Evolutionary conservation across 2,113 vertebrate genomes (phyloP).

Genomic region (Sporophila hypoxantha): DNA sequence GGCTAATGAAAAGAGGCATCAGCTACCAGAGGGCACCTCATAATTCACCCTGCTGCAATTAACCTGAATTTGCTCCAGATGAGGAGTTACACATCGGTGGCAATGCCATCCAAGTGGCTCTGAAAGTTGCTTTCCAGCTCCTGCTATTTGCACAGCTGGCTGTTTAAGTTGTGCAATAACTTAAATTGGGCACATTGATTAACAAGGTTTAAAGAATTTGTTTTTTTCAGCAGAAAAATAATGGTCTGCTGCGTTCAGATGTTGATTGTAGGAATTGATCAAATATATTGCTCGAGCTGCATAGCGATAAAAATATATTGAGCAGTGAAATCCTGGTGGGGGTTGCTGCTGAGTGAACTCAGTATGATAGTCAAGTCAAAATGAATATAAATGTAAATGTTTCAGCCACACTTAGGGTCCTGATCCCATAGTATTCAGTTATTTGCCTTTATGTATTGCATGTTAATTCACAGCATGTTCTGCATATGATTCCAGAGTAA

Average conservation of each 20-base stretch:
- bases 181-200: slow-evolving; percentile 5
- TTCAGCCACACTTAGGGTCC: neutral
- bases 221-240: slow-evolving; percentile 29
- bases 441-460: neutral
- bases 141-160: neutral
- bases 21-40: neutral
- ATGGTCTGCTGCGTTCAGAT: neutral
- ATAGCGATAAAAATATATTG: slow-evolving; percentile 2
- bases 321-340: neutral
- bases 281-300: slow-evolving; percentile 7
- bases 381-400: neutral
- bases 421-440: neutral
- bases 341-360: neutral
- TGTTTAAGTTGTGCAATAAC: neutral
- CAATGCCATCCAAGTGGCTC: neutral
- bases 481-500: neutral
- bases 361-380: neutral
- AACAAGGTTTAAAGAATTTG: neutral
- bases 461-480: neutral
- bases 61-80: neutral
- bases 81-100: neutral
- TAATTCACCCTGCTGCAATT: neutral
- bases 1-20: neutral
- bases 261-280: slow-evolving; percentile 31
- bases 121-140: neutral